These are phyloP conservation scores for Dermolepida albohirtum DNA, from an alignment of 2,888 invertebrate genomes.

Conservation along the genomic window DNA sequence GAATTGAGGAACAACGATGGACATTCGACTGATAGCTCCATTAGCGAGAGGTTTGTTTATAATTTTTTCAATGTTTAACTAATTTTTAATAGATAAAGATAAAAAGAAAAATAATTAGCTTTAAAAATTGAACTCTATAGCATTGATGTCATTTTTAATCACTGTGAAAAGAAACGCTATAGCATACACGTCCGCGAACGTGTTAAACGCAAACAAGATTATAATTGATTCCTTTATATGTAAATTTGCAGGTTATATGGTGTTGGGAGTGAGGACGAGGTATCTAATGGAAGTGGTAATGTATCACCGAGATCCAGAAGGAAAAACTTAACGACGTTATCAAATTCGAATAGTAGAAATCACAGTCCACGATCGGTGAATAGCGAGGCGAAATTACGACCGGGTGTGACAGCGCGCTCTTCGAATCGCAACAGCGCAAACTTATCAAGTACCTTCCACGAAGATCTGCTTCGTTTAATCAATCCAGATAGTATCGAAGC, in stretches of 20 bases:
- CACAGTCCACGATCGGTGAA: conserved; percentile 72
- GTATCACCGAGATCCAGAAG: conserved; percentile 68
- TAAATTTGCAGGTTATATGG: conserved; percentile 37
- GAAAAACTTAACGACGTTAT: conserved; percentile 63
- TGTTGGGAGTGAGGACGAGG: conserved; percentile 66
- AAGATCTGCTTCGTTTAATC: conserved; percentile 85
- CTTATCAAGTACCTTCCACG: conserved; percentile 77
- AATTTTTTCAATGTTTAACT: no score
- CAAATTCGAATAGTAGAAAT: conserved; percentile 68
- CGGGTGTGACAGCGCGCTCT: conserved; percentile 65
- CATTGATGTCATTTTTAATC: no score
- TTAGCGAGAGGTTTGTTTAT: conserved; percentile 61
- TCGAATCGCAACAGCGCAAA: conserved; percentile 73
- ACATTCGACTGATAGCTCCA: conserved; percentile 68
- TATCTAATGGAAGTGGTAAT: conserved; percentile 69
- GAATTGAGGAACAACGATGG: conserved; percentile 60
- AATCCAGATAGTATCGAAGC: conserved; percentile 77
- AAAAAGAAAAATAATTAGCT: no score
- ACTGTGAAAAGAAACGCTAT: no score
- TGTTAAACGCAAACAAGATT: no score
- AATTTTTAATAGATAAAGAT: no score
- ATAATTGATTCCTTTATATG: no score
- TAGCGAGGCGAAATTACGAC: conserved; percentile 70
- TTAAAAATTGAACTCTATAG: no score
- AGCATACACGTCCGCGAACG: no score